Evolutionary conservation across 2,888 invertebrate species (phyloP).

Genomic region (Galerucella pusilla): DNA sequence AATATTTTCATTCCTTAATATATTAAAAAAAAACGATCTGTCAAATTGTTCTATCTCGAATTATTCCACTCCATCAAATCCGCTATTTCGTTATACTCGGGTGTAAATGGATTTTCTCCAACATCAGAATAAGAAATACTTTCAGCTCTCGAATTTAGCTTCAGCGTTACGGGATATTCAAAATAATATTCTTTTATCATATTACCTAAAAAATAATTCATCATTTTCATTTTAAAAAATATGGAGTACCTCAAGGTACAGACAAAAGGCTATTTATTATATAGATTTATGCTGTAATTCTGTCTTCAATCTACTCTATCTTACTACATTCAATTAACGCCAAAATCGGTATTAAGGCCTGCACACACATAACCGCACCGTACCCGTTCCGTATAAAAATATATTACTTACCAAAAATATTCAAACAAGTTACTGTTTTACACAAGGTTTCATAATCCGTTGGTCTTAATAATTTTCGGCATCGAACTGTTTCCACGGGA

Average conservation of each 20-base stretch:
- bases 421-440: slow-evolving; percentile 14
- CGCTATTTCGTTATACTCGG: background rate
- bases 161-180: slow-evolving; percentile 9
- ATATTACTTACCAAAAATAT: slow-evolving; percentile 14
- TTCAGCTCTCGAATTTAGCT: slow-evolving; percentile 22
- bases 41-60: background rate
- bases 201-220: slow-evolving; percentile 11
- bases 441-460: slow-evolving; percentile 10
- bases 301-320: too few species aligned
- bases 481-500: slow-evolving; percentile 18
- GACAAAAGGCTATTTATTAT: too few species aligned
- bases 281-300: too few species aligned
- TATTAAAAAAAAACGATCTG: too few species aligned
- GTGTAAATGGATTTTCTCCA: background rate
- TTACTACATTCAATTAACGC: too few species aligned
- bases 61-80: background rate
- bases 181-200: slow-evolving; percentile 26
- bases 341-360: too few species aligned
- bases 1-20: too few species aligned
- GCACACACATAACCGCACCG: too few species aligned
- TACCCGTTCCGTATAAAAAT: too few species aligned
- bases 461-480: slow-evolving; percentile 26
- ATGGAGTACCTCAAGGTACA: too few species aligned
- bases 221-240: too few species aligned
- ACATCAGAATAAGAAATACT: slow-evolving; percentile 18